These are phyloP conservation scores for Lepus americanus DNA, from an alignment of 2,113 vertebrate species.

Conservation along the genomic window DNA sequence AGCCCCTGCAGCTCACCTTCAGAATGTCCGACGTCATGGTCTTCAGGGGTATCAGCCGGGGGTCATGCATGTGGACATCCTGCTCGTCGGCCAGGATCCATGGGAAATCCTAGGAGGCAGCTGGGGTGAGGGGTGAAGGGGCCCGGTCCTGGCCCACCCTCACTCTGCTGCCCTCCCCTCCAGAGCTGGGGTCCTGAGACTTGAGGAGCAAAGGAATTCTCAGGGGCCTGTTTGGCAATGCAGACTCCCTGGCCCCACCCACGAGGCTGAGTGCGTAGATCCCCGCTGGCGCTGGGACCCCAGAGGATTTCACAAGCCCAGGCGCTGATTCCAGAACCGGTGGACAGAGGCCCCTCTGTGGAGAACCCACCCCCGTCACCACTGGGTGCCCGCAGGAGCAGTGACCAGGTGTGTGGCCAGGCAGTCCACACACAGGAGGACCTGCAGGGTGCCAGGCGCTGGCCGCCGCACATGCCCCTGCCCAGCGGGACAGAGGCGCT, in stretches of 20 bases:
- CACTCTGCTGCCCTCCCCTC: neutral
- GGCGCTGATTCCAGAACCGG: neutral
- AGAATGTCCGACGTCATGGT: slow-evolving; percentile 98
- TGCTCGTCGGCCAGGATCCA: slow-evolving; percentile 99
- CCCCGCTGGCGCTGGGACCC: neutral
- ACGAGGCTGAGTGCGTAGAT: neutral
- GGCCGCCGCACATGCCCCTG: neutral
- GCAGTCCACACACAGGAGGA: neutral
- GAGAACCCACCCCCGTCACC: neutral
- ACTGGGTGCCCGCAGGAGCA: neutral
- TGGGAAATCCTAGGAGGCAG: slow-evolving; percentile 93
- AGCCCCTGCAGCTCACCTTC: slow-evolving; percentile 89
- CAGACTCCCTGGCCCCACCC: neutral
- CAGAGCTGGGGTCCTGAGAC: neutral
- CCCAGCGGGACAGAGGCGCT: fast-evolving
- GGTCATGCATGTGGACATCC: slow-evolving; percentile 97
- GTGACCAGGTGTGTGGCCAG: neutral
- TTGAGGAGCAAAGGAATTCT: neutral
- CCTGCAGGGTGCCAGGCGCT: neutral
- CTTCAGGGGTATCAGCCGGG: slow-evolving; percentile 96
- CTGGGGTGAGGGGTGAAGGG: neutral
- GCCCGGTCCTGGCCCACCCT: neutral
- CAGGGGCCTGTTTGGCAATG: neutral
- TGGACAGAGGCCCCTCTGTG: neutral
- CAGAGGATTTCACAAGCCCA: too few species aligned